Base-by-base conservation (phyloP, 2,888 invertebrate species). In the Lepidonotus clava region DNA sequence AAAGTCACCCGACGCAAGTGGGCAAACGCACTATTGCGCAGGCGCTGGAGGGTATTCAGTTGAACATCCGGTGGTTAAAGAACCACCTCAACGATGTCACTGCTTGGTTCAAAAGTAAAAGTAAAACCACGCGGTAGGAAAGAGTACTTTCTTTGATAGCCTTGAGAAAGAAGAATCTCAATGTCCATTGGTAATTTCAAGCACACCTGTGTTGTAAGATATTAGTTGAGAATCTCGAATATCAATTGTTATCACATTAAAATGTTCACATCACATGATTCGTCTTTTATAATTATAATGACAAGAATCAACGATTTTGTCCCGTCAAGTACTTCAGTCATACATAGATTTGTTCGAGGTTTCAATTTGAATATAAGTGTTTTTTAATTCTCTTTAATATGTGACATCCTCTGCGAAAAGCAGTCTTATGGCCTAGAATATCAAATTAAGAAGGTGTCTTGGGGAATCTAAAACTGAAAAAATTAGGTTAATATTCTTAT, bases 51-150 rank as follows among this genome's bases (percentile, higher is more conserved):
- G 90, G 91, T 34, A 93, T 94, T 11, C 88, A 91, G 86, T 92
- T 92, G 84, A 94, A 94, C 88, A 92, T 93, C 14, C 91, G 92
- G 36, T 94, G 94, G 94, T 86, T 92, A 76, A 87, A 90, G 11
- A 89, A 90, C 40, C 90, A 93, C 84, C 91, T 92, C 84, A 83
- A 88, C 0, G 88, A 89, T 40, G 91, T 94, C 32, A 90, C 90
- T 36, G 88, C 90, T 11, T 94, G 94, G 94, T 80, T 80, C 46
- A 41, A 46, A n/a, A 80, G 51, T 24, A 80, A 76, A 41, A 24
- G 6, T 1, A 76, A 80, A 38, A 36, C 71, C 8, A n/a, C 71
- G 14, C 71, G 71, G 61, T 61, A 61, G 28, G 66, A 36, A 34
- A 6, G 34, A 66, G 11, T 66, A 28, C 66, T 66, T 66, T 6